A percentile compares a stretch with the other conserved stretches of the same genome.
Conservation (phyloP, 2,113 vertebrate genomes). For the Ornithorhynchus anatinus region DNA sequence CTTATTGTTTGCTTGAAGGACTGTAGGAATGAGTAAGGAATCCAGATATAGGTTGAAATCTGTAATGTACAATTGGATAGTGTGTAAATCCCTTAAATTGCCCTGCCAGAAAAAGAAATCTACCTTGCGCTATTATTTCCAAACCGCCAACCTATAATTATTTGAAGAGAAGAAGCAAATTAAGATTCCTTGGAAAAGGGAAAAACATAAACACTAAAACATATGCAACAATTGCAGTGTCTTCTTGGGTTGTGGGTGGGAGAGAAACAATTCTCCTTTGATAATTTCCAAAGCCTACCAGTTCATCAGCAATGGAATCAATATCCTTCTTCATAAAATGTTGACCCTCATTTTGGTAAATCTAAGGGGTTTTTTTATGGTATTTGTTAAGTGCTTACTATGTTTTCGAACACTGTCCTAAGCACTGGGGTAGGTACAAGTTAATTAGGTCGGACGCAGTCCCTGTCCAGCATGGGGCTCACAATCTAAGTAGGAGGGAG, state of each 20-base stretch:
- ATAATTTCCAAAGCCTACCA: constrained; percentile 42
- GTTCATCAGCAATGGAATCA: constrained; percentile 66
- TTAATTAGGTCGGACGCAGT: too few relatives aligned
- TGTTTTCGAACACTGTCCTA: too few relatives aligned
- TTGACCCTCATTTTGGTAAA: constrained; percentile 68
- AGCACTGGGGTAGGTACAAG: too few relatives aligned
- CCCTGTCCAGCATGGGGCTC: too few relatives aligned
- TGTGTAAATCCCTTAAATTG: constrained; percentile 12
- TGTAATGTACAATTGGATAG: constrained; percentile 26
- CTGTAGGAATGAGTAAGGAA: neutral
- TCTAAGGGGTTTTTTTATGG: constrained; percentile 72
- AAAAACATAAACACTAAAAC: neutral
- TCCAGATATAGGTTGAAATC: neutral
- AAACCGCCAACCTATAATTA: constrained; percentile 38
- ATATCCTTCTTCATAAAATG: constrained; percentile 72
- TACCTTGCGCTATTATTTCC: neutral
- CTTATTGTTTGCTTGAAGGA: neutral
- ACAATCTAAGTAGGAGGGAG: too few relatives aligned
- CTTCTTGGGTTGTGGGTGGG: neutral
- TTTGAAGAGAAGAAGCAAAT: constrained; percentile 19
- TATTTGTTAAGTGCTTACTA: too few relatives aligned
- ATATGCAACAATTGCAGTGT: neutral
- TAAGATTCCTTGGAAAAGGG: neutral
- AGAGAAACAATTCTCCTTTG: neutral
- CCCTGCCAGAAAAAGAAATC: too few relatives aligned